Evolutionary conservation across 2,888 invertebrate genomes (phyloP).

Genomic region (Xanthia togata): DNA sequence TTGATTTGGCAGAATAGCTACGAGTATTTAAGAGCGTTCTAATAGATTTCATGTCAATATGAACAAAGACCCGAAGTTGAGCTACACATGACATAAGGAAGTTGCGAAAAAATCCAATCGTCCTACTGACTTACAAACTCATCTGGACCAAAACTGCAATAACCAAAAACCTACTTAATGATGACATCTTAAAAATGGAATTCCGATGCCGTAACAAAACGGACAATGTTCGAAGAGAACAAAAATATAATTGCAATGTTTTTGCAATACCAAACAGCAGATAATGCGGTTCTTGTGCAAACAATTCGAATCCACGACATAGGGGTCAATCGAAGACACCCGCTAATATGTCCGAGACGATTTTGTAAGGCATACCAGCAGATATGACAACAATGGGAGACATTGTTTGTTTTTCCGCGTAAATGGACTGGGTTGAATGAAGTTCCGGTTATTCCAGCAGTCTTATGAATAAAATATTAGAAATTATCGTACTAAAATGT

Average conservation of each 20-base stretch:
- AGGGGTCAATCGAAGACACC: constrained; percentile 46
- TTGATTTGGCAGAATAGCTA: background rate
- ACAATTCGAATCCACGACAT: constrained; percentile 46
- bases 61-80: background rate
- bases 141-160: constrained; percentile 34
- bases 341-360: constrained; percentile 3
- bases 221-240: constrained; percentile 23
- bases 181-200: constrained; percentile 49
- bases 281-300: constrained; percentile 49
- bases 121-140: constrained; percentile 37
- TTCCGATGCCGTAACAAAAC: constrained; percentile 53
- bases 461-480: background rate
- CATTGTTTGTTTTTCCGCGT: constrained; percentile 24
- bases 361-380: constrained; percentile 34
- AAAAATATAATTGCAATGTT: constrained; percentile 44
- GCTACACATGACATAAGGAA: background rate
- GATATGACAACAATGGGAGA: constrained; percentile 41
- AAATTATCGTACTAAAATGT: too few species aligned
- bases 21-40: background rate
- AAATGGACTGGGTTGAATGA: background rate
- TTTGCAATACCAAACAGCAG: constrained; percentile 48
- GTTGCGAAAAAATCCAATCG: constrained; percentile 12
- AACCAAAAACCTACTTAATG: constrained; percentile 34
- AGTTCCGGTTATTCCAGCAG: background rate
- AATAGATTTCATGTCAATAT: background rate